Conservation (phyloP, 35 echinoderm and acorn worm species). For the Apostichopus parvimensis region DNA sequence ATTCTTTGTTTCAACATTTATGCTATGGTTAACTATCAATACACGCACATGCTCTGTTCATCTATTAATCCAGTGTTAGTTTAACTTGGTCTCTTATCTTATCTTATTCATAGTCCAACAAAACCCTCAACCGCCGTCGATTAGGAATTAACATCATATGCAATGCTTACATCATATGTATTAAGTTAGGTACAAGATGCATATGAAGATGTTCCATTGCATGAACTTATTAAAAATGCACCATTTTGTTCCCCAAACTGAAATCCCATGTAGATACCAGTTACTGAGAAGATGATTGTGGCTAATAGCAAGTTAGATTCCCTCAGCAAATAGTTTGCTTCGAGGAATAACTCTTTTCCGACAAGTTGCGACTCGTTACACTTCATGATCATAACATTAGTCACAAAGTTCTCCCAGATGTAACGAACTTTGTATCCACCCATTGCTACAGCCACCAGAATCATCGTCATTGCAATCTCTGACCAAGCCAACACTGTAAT, state of each 20-base stretch:
- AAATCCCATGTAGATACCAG: background rate
- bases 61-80: too few species aligned
- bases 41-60: too few species aligned
- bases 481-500: background rate
- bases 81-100: too few species aligned
- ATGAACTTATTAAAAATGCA: background rate
- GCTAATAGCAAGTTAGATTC: background rate
- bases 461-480: background rate
- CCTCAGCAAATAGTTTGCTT: background rate
- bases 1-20: too few species aligned
- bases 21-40: too few species aligned
- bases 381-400: background rate
- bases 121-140: too few species aligned
- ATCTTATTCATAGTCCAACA: too few species aligned
- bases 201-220: background rate
- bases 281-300: background rate
- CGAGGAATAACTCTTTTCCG: background rate
- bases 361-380: background rate
- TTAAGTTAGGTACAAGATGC: too few species aligned
- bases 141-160: too few species aligned
- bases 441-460: background rate
- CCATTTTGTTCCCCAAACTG: background rate
- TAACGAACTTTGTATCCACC: conserved; percentile 1
- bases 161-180: too few species aligned
- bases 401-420: background rate